Conservation (phyloP, 2,797 vertebrate genomes). For the Urocyon cinereoargenteus region DNA sequence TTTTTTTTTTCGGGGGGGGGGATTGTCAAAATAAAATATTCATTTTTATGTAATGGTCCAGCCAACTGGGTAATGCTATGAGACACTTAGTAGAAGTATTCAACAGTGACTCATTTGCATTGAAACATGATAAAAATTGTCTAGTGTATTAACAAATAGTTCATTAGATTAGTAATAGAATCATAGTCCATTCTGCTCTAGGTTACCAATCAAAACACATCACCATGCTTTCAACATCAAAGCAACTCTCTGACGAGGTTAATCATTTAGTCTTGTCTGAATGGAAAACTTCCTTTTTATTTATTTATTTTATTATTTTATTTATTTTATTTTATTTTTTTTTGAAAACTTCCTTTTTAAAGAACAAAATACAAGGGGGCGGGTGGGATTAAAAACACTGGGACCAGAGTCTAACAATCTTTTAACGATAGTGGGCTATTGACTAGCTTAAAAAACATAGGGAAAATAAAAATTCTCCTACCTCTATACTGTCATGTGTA, state of each 20-base stretch:
- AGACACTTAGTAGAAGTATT: constrained; percentile 56
- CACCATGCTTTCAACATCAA: constrained; percentile 35
- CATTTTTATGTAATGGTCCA: constrained; percentile 56
- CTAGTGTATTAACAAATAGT: constrained; percentile 61
- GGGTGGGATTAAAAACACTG: neutral
- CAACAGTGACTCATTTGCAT: constrained; percentile 70
- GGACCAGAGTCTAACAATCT: neutral
- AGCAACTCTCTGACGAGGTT: neutral
- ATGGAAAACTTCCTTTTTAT: neutral
- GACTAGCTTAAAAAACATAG: neutral
- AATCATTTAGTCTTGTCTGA: neutral
- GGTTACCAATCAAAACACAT: constrained; percentile 52
- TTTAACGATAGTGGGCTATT: neutral
- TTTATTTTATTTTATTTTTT: too few species aligned
- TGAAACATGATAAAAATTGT: constrained; percentile 72
- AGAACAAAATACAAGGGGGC: neutral
- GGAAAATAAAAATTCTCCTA: neutral
- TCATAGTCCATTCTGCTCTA: neutral
- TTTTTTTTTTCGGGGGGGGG: neutral
- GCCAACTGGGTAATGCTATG: constrained; percentile 52
- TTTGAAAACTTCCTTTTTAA: constrained; percentile 26
- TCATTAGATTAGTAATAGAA: constrained; percentile 69
- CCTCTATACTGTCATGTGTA: neutral
- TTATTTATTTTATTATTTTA: too few species aligned
- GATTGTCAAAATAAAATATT: constrained; percentile 68